These are phyloP conservation scores for Orthonychiurus folsomi DNA, from an alignment of 2,888 invertebrate species.

Conservation along the genomic window DNA sequence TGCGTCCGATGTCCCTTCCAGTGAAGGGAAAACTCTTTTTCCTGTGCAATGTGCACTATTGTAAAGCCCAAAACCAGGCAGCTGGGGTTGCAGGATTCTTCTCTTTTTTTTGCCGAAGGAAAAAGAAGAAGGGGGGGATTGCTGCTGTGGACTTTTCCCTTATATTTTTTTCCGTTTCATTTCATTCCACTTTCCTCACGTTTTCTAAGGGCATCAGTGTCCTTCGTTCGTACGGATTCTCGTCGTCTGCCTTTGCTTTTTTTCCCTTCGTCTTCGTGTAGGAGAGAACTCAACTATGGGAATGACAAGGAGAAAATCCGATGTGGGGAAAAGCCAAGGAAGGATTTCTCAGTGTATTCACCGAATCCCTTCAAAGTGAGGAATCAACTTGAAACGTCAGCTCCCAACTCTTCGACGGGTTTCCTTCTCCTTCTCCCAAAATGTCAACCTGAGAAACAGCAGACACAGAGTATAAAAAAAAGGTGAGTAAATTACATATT, in stretches of 20 bases:
- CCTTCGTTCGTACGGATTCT: conserved; percentile 2
- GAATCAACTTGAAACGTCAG: not conserved
- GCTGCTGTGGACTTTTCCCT: not conserved
- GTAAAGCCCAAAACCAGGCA: no score
- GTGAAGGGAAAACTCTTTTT: not conserved
- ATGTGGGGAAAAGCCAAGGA: not conserved
- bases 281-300: not conserved
- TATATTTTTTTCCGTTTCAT: conserved; percentile 13
- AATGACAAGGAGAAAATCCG: not conserved
- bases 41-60: not conserved
- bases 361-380: not conserved
- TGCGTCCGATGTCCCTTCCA: not conserved
- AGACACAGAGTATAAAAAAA: not conserved
- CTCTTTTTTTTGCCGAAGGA: not conserved
- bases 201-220: no score
- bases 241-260: not conserved
- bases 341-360: not conserved
- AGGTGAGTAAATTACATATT: no score
- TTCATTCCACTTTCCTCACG: conserved; percentile 10
- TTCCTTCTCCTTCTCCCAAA: not conserved
- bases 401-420: not conserved
- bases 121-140: not conserved
- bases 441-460: not conserved
- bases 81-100: no score
- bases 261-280: not conserved